These are phyloP conservation scores for Ceuthmochares aereus DNA, from an alignment of 2,113 vertebrate genomes.

Conservation along the genomic window DNA sequence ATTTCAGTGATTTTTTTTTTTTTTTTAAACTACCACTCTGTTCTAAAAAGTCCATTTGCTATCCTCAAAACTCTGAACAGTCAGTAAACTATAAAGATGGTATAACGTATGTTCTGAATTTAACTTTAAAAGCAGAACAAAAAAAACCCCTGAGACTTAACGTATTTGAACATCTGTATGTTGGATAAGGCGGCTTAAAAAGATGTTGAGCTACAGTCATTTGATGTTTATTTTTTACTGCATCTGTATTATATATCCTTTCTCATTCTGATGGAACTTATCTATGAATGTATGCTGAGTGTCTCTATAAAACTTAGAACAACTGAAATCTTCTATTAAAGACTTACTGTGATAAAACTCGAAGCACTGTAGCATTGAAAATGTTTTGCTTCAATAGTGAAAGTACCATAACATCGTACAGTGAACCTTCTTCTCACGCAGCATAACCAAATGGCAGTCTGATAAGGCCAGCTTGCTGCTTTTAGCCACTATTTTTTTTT, in stretches of 20 bases:
- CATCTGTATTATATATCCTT: neutral
- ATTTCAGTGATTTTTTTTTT: neutral
- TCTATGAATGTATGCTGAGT: neutral
- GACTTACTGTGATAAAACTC: neutral
- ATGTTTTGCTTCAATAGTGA: neutral
- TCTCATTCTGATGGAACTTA: neutral
- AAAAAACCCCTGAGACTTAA: rapidly evolving
- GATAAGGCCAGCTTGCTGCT: constrained; percentile 30
- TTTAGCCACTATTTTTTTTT: neutral
- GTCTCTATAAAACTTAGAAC: neutral
- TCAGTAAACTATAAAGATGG: neutral
- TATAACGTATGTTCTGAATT: neutral
- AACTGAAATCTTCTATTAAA: neutral
- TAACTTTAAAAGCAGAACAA: neutral
- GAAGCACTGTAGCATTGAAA: neutral
- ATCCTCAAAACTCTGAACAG: neutral
- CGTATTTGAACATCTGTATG: neutral
- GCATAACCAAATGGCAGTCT: neutral
- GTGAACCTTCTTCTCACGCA: neutral
- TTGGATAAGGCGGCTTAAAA: neutral
- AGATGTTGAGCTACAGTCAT: neutral
- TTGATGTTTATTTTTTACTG: neutral
- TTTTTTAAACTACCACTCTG: no score
- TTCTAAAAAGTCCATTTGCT: neutral
- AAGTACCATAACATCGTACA: neutral